These are phyloP conservation scores for Chironomus tepperi DNA, from an alignment of 1,140 invertebrate genomes.

Conservation along the genomic window DNA sequence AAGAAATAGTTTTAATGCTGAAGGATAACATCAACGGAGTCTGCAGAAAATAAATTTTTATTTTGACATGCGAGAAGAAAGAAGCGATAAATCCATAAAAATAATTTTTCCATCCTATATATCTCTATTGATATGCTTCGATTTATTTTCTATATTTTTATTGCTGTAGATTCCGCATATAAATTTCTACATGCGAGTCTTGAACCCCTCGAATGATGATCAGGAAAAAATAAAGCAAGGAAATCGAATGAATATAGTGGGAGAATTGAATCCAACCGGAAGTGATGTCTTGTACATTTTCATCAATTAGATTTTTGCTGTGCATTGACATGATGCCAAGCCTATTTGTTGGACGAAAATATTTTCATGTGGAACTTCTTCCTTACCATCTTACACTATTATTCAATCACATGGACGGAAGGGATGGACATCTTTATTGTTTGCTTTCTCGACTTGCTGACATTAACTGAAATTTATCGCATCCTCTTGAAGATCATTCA, in stretches of 20 bases:
- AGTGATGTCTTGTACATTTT: not conserved
- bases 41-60: conserved; percentile 4
- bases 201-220: not conserved
- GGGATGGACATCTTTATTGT: not conserved
- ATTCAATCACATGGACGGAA: not conserved
- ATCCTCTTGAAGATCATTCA: not conserved
- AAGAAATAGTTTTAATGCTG: not conserved
- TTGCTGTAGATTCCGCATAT: not conserved
- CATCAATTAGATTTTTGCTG: not conserved
- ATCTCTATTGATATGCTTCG: not conserved
- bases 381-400: no score
- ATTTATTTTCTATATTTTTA: not conserved
- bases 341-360: not conserved
- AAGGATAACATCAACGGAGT: not conserved
- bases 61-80: not conserved
- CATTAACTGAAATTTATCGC: not conserved
- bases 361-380: no score
- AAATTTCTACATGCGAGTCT: not conserved
- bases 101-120: not conserved
- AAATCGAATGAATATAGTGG: not conserved
- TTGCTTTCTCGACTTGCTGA: not conserved
- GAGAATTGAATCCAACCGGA: not conserved
- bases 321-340: not conserved
- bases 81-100: not conserved
- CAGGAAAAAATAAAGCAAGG: not conserved